Evolutionary conservation across 2,888 invertebrate species (phyloP), one percentile per base, ranked within the genome.

Genomic region (Unio pictorum): DNA sequence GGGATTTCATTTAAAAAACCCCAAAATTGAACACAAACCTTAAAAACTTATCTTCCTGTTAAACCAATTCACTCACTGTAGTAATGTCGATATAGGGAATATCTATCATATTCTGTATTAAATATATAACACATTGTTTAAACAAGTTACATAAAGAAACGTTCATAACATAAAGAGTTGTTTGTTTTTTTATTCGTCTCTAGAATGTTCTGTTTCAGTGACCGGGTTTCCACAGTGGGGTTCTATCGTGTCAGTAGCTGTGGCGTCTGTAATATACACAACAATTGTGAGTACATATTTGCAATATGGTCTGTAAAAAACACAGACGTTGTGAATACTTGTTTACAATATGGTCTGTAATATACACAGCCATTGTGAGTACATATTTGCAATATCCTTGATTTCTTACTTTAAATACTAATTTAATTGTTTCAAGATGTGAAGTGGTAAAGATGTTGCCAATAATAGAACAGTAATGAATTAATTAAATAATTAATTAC

Each of bases 341-440:
- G 7, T 34, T 34, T 34, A 6, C 34, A 34, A 7, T 34, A 7
- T 34, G 34, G 5, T 75, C 83, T 17, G 78, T 81, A 1, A 79
- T 83, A 15, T 83, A 83, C 58, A 83, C 83, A 1, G 65, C 81
- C n/a, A 79, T 82, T 65, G 83, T 83, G 76, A 81, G 81, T 71
- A 60, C 4, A 18, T 34, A 4, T 45, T 45, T 45, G 34, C 34
- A 45, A 11, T 45, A 8, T 45, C 1, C 8, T 45, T 8, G 34
- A 45, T 45, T 45, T 45, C 34, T 8, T 45, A 45, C 2, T 45
- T 8, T 11, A 11, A 45, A 45, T 45, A 45, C 34, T 45, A 8
- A 45, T 61, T 7, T 64, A 58, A 26, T 18, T 55, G 6, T 45
- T 45, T 45, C 34, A 45, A 45, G 34, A 7, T 8, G 34, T 45